Percentiles rank a stretch among this genome's conserved stretches.
Evolutionary conservation across 2,797 vertebrate genomes (phyloP).

Genomic region (Dendrocincla fuliginosa): DNA sequence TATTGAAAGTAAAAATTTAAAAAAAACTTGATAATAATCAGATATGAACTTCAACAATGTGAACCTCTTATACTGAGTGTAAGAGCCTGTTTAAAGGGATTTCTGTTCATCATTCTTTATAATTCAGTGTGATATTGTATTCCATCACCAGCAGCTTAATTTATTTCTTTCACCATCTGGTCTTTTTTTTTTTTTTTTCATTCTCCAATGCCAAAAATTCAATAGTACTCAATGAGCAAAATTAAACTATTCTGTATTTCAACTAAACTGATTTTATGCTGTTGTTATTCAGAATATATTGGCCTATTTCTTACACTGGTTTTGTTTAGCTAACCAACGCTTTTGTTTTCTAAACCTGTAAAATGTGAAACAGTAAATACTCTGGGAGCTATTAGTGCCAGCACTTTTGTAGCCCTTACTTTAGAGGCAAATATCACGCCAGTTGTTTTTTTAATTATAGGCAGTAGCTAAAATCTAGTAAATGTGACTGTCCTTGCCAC

Average conservation of each 20-base stretch:
- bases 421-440: neutral
- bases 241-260: conserved; percentile 58
- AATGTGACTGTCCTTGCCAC: neutral
- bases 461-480: neutral
- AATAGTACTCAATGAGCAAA: conserved; percentile 64
- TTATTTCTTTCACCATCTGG: conserved; percentile 79
- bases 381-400: neutral
- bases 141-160: conserved; percentile 72
- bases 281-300: conserved; percentile 66
- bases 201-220: conserved; percentile 72
- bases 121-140: conserved; percentile 74
- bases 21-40: neutral
- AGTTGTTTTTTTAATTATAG: neutral
- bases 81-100: conserved; percentile 38
- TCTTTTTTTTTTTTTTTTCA: conserved; percentile 55
- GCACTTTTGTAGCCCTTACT: neutral
- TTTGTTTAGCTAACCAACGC: conserved; percentile 66
- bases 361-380: conserved; percentile 68
- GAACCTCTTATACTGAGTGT: neutral
- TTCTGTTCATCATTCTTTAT: conserved; percentile 66
- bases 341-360: conserved; percentile 70
- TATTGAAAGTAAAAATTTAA: neutral
- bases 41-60: neutral
- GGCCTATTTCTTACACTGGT: conserved; percentile 54
- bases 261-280: conserved; percentile 58